Conservation (phyloP, 2,888 invertebrate species). For the Hyposoter didymator region DNA sequence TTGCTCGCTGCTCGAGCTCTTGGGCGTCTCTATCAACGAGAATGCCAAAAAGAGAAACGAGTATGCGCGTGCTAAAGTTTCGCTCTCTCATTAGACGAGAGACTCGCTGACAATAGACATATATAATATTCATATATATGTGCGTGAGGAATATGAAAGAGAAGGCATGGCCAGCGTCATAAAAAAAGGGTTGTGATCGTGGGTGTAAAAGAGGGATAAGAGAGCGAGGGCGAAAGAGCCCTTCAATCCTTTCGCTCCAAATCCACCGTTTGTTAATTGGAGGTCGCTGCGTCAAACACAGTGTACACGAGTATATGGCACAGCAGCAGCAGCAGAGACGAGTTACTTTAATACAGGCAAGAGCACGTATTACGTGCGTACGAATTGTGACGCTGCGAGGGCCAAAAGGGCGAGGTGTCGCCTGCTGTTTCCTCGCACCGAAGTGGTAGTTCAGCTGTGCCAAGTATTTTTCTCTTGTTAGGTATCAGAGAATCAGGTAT, state of each 20-base stretch:
- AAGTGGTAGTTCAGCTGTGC: conserved; percentile 58
- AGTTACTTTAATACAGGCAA: conserved; percentile 17
- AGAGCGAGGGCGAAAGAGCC: conserved; percentile 71
- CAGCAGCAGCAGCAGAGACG: too few relatives aligned
- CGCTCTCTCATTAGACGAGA: conserved; percentile 75
- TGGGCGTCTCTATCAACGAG: conserved; percentile 26
- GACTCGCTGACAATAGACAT: conserved; percentile 51
- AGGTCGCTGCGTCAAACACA: conserved; percentile 71
- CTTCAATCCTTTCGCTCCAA: conserved; percentile 83
- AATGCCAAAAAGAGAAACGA: conserved; percentile 56
- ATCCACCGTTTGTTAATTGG: conserved; percentile 83
- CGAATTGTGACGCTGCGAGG: conserved; percentile 46
- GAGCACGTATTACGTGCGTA: conserved; percentile 38
- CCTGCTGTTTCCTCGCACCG: conserved; percentile 28
- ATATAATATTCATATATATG: conserved; percentile 21
- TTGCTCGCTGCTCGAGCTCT: conserved; percentile 36
- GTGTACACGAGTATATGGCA: conserved; percentile 11
- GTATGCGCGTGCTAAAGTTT: conserved; percentile 61
- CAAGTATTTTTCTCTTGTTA: conserved; percentile 52
- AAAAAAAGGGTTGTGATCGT: conserved; percentile 65
- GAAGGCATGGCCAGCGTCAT: conserved; percentile 36
- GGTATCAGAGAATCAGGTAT: conserved; percentile 43
- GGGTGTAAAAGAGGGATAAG: conserved; percentile 66
- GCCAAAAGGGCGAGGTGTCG: conserved; percentile 43
- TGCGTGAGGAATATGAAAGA: conserved; percentile 25